phyloP scores from a whole-genome alignment of 2,888 invertebrate species.

The Eupithecia tripunctaria region DNA sequence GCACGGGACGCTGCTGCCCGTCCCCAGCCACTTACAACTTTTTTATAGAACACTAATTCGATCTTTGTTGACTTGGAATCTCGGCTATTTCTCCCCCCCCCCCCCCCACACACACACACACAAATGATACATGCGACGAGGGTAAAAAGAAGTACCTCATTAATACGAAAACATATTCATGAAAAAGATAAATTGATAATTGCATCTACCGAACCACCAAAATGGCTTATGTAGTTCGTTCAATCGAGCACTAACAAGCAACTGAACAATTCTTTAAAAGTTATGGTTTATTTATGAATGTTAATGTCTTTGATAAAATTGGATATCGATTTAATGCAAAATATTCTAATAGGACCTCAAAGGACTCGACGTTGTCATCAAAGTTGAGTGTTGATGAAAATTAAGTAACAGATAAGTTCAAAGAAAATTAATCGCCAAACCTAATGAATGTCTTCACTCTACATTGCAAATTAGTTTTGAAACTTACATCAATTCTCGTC shows the following conservation, averaged over 20 bases:
- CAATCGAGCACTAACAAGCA: not conserved
- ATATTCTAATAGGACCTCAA: constrained; percentile 17
- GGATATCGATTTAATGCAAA: not conserved
- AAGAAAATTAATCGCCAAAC: constrained; percentile 42
- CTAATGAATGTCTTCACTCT: constrained; percentile 47
- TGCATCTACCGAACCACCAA: not conserved
- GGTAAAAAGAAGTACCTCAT: not conserved
- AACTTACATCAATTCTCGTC: constrained; percentile 53
- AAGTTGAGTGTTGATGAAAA: constrained; percentile 16
- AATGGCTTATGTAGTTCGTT: not conserved
- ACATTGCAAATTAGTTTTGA: constrained; percentile 57
- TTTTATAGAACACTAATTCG: not conserved
- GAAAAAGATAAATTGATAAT: no score
- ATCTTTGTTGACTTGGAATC: not conserved
- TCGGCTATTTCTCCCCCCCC: not conserved
- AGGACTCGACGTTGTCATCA: constrained; percentile 16
- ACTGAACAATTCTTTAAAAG: not conserved
- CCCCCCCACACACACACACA: no score
- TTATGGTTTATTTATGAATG: not conserved
- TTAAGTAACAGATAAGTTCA: constrained; percentile 44
- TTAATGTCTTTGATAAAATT: not conserved
- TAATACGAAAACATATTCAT: no score
- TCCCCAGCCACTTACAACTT: no score
- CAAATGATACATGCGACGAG: not conserved
- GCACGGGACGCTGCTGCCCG: no score